phyloP scores from a whole-genome alignment of 2,797 vertebrate species.

The Acanthurus leucopareius region DNA sequence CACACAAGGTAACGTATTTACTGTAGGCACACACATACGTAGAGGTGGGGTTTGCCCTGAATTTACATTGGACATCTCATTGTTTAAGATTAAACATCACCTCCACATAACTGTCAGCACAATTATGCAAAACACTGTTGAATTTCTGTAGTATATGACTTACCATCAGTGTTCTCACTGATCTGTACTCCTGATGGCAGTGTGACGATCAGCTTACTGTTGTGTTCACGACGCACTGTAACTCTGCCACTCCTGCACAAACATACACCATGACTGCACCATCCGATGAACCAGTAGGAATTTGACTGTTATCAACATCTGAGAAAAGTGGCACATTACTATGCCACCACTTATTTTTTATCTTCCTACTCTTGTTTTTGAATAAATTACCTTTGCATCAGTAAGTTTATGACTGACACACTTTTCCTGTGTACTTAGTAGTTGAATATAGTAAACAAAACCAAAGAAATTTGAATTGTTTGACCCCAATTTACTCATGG shows the following conservation, averaged over 20 bases:
- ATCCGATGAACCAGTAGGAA: not conserved
- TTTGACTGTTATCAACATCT: not conserved
- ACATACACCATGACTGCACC: slow-evolving; percentile 4
- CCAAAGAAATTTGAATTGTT: too few relatives aligned
- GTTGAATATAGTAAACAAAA: too few relatives aligned
- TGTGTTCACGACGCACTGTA: slow-evolving; percentile 91
- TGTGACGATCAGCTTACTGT: slow-evolving; percentile 93
- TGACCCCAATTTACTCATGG: too few relatives aligned
- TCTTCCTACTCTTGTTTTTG: not conserved
- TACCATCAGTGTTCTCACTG: slow-evolving; percentile 45
- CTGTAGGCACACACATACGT: not conserved
- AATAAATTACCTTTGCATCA: not conserved
- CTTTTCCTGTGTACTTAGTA: too few relatives aligned
- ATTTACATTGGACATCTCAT: not conserved
- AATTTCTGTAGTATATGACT: not conserved
- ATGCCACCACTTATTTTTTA: too few relatives aligned
- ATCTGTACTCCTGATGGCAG: slow-evolving; percentile 73
- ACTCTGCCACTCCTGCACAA: slow-evolving; percentile 83
- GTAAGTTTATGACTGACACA: too few relatives aligned
- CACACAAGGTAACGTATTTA: not conserved
- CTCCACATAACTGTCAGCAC: not conserved
- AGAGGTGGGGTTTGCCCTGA: not conserved
- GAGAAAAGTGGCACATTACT: not conserved
- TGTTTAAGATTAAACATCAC: too few relatives aligned
- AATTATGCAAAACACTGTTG: not conserved